Evolutionary conservation across 2,797 vertebrate genomes (phyloP), one percentile per base, ranked within the genome.

Genomic region (Tenualosa thibaudeaui): DNA sequence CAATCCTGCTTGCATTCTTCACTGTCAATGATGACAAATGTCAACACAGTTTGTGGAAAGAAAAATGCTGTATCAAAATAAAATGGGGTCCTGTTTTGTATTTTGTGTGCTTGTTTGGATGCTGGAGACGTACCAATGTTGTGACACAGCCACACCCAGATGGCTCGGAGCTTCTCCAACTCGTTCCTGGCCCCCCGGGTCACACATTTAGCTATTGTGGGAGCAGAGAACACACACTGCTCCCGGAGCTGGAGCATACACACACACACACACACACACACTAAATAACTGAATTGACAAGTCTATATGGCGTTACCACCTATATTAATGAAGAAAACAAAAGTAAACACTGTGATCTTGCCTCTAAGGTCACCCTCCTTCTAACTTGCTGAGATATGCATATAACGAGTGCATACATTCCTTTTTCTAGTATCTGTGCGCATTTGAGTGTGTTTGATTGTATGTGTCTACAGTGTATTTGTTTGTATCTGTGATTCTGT

Each of bases 61-160:
- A n/a, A 22, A 22, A 58, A 58, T 58, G 56, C 19, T 58, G 19
- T n/a, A 58, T 58, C 56, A n/a, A 58, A 58, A 58, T 7, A 58
- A 58, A 58, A 6, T 58, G 40, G 56, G 56, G 40, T 24, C 19
- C 17, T 22, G 22, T n/a, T n/a, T 58, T 58, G 56, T 58, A 53
- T 85, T 31, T n/a, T 84, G 50, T 81, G 62, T 49, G 56, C 82
- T 24, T 85, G 31, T 49, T 43, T 86, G 81, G 0, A 24, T 68
- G 12, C 65, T 12, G 40, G 37, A 26, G 26, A 49, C 50, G 50
- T 82, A 96, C 96, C 92, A 0, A 96, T 95, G 91, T 95, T 96
- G 90, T 96, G 92, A 88, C 96, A 97, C 83, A 97, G 90, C 97
- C 97, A 97, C 82, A 96, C 92, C 96, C 96, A 95, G 86, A 95